Conservation (phyloP, 2,797 vertebrate species). For the Phrynocephalus forsythii region DNA sequence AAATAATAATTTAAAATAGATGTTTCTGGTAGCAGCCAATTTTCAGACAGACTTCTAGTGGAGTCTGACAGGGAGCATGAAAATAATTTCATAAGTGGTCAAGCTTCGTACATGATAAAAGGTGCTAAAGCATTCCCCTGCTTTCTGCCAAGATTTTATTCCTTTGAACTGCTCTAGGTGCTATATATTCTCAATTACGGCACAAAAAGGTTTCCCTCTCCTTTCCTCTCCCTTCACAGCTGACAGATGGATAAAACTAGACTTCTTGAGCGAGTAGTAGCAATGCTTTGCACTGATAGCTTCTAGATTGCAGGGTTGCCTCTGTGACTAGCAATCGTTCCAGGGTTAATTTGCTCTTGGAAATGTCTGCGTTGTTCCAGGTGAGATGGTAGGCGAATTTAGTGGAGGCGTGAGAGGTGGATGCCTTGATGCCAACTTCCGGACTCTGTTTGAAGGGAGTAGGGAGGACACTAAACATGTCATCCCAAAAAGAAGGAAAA, state of each 20-base stretch:
- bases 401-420: too few relatives aligned
- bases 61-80: slow-evolving; percentile 30
- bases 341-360: too few relatives aligned
- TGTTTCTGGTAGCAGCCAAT: slow-evolving; percentile 3
- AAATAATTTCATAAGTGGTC: slow-evolving; percentile 33
- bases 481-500: too few relatives aligned
- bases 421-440: too few relatives aligned
- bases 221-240: not conserved
- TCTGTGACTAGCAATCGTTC: not conserved
- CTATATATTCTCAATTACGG: slow-evolving; percentile 44
- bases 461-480: too few relatives aligned
- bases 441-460: too few relatives aligned
- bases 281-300: too few relatives aligned
- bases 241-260: not conserved
- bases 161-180: slow-evolving; percentile 35
- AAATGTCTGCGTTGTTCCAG: too few relatives aligned
- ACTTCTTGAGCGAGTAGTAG: not conserved
- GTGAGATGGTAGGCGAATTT: too few relatives aligned
- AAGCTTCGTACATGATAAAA: slow-evolving; percentile 36
- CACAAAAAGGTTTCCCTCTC: not conserved
- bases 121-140: slow-evolving; percentile 53
- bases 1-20: not conserved
- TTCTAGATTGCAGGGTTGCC: too few relatives aligned
- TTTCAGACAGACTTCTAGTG: slow-evolving; percentile 37
- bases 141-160: slow-evolving; percentile 44